A percentile compares a stretch with the other conserved stretches of the same genome.
phyloP scores from a whole-genome alignment of 2,888 invertebrate species.

The Phaonia tiefii region DNA sequence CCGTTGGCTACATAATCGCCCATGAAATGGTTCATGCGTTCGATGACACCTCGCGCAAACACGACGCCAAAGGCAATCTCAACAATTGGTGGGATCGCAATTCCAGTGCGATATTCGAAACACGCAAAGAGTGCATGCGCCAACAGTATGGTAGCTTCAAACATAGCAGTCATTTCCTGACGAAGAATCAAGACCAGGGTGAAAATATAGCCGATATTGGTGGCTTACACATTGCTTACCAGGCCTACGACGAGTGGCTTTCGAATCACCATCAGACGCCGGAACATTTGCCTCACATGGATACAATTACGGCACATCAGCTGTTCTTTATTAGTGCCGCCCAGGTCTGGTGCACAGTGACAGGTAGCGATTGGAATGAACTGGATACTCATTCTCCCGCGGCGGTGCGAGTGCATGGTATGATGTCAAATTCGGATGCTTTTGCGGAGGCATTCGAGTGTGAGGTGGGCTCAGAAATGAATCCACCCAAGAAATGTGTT shows the following conservation, averaged over 20 bases:
- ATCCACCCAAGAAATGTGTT: slow-evolving; percentile 74
- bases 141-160: slow-evolving; percentile 72
- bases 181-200: slow-evolving; percentile 70
- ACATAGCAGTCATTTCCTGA: slow-evolving; percentile 67
- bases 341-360: slow-evolving; percentile 74
- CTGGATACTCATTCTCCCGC: slow-evolving; percentile 71
- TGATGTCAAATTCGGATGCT: slow-evolving; percentile 73
- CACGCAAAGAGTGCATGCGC: slow-evolving; percentile 73
- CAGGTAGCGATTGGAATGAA: slow-evolving; percentile 68
- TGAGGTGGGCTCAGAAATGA: slow-evolving; percentile 71
- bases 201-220: slow-evolving; percentile 78
- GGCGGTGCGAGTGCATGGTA: slow-evolving; percentile 73
- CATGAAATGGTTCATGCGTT: slow-evolving; percentile 77
- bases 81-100: slow-evolving; percentile 75
- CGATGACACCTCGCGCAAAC: slow-evolving; percentile 73
- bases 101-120: slow-evolving; percentile 71
- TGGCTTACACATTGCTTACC: slow-evolving; percentile 75
- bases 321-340: slow-evolving; percentile 76
- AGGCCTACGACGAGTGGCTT: slow-evolving; percentile 75
- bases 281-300: slow-evolving; percentile 71
- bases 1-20: slow-evolving; percentile 75
- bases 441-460: slow-evolving; percentile 75
- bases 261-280: slow-evolving; percentile 62
- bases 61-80: slow-evolving; percentile 73
- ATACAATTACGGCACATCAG: slow-evolving; percentile 71